phyloP scores from a whole-genome alignment of 2,888 invertebrate genomes.

The Oasisia sp. region DNA sequence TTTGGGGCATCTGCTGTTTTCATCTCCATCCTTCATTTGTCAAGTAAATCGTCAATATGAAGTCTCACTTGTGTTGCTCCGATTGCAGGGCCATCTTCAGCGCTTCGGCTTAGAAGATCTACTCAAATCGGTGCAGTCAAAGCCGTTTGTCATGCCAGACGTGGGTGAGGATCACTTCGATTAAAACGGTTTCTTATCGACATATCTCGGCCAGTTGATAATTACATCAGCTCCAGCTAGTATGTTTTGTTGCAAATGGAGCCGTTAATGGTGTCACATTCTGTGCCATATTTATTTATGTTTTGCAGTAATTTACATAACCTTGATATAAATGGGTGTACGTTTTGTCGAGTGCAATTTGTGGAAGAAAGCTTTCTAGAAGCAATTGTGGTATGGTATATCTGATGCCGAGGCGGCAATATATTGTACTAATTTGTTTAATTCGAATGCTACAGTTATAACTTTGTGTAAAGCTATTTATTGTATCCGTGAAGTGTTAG shows the following conservation, averaged over 20 bases:
- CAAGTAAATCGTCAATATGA: background rate
- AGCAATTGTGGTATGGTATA: background rate
- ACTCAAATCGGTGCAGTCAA: constrained; percentile 71
- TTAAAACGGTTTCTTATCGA: too few species aligned
- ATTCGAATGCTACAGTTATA: background rate
- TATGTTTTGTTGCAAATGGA: background rate
- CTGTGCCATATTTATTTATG: background rate
- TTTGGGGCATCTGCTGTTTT: too few species aligned
- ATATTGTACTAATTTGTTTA: background rate
- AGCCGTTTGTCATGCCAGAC: constrained; percentile 76
- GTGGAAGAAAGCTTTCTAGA: background rate
- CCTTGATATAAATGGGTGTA: background rate
- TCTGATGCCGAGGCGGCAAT: background rate
- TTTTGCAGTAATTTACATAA: background rate
- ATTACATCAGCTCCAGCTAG: background rate
- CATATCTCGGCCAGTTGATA: too few species aligned
- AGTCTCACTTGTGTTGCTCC: too few species aligned
- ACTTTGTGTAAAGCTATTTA: background rate
- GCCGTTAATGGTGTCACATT: background rate
- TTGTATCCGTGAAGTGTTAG: background rate
- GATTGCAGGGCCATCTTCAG: constrained; percentile 66
- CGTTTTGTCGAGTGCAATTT: background rate
- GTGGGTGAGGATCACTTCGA: constrained; percentile 48
- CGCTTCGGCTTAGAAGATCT: constrained; percentile 72
- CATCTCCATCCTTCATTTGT: background rate